Evolutionary conservation across 2,888 invertebrate genomes (phyloP), one percentile per base, ranked within the genome.

Genomic region (Tineola bisselliella): DNA sequence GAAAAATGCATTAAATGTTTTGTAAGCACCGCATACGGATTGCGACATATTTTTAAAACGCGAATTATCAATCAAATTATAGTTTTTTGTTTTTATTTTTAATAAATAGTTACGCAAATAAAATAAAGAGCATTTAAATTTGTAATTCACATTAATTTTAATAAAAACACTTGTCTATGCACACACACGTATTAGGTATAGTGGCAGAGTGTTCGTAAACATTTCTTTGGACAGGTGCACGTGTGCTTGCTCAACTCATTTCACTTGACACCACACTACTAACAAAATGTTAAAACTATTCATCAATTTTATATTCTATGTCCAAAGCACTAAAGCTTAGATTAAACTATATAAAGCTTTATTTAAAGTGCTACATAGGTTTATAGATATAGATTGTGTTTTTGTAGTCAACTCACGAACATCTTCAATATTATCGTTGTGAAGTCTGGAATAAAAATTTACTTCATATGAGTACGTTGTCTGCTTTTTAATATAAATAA

Each of bases 191-290:
- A 44, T 48, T 15, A 48, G 48, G 10, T 15, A 48, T 38, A 38
- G 38, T 48, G 48, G 5, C 48, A n/a, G 17, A 38, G 17, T 25
- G 17, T 54, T 54, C 18, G 17, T 25, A 54, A 54, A 54, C 54
- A 54, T 18, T 18, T 25, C 79, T 81, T 83, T 82, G 76, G 75
- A 79, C 81, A 84, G 84, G 83, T 84, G 84, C 80, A 75, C 71
- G 73, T 76, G 73, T 75, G 76, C 71, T 75, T 75, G 72, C 71
- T 73, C 72, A 81, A 79, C 72, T 75, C 73, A 77, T 81, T 81
- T 77, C 58, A 58, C 58, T 58, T 15, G 33, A 58, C 19, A 56
- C 56, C 18, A 56, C 56, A 56, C 15, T 56, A 56, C 25, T 4
- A 56, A 38, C 10, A 10, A 38, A 6, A 38, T 6, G n/a, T 38